A percentile compares a stretch with the other conserved stretches of the same genome.
Conservation (phyloP, 1,140 invertebrate species). For the Drusus annulatus region DNA sequence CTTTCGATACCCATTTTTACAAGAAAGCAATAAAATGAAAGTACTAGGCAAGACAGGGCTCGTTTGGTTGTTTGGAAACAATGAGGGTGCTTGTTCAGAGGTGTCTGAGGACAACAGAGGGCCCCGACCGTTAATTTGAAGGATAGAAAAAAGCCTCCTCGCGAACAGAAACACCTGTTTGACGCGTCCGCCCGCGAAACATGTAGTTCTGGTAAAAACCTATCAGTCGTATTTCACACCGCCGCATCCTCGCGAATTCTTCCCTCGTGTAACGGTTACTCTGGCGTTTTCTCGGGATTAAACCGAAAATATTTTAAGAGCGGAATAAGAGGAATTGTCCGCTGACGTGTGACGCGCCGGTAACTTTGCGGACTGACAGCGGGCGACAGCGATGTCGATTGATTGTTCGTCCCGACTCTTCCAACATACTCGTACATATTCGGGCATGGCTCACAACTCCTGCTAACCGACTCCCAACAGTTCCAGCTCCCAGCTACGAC, state of each 20-base stretch:
- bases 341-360: slow-evolving; percentile 40
- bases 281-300: slow-evolving; percentile 36
- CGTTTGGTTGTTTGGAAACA: too few relatives aligned
- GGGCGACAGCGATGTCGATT: slow-evolving; percentile 40
- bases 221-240: slow-evolving; percentile 48
- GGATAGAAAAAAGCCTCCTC: neutral
- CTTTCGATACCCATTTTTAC: too few relatives aligned
- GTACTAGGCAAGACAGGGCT: too few relatives aligned
- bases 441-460: too few relatives aligned
- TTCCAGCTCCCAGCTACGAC: too few relatives aligned
- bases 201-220: slow-evolving; percentile 46
- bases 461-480: too few relatives aligned
- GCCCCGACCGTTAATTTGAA: neutral
- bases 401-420: slow-evolving; percentile 24
- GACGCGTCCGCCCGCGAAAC: slow-evolving; percentile 30
- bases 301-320: slow-evolving; percentile 46
- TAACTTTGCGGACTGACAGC: slow-evolving; percentile 35
- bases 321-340: slow-evolving; percentile 50
- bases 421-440: too few relatives aligned
- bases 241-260: slow-evolving; percentile 39
- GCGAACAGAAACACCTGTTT: slow-evolving; percentile 41
- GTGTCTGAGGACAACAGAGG: neutral
- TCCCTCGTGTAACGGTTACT: slow-evolving; percentile 50
- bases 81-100: neutral
- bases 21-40: too few relatives aligned